phyloP scores from a whole-genome alignment of 2,113 vertebrate genomes.

The Pachycephala philippinensis region DNA sequence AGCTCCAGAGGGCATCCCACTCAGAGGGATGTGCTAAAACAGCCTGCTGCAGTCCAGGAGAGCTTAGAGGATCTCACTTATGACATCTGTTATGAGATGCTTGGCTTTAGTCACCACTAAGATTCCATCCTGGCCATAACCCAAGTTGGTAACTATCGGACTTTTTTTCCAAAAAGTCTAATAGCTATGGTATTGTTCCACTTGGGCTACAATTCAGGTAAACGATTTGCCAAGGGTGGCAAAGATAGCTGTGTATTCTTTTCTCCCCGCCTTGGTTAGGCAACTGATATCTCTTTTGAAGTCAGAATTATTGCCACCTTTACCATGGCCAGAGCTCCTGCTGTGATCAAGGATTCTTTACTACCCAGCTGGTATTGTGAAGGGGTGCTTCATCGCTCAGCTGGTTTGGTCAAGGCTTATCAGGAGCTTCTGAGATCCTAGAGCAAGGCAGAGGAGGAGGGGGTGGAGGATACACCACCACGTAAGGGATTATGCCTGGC shows the following conservation, averaged over 20 bases:
- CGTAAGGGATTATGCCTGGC: accelerated
- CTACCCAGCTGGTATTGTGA: neutral
- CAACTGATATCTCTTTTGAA: neutral
- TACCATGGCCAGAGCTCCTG: neutral
- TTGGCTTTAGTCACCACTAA: neutral
- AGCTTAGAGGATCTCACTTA: neutral
- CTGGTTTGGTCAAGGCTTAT: neutral
- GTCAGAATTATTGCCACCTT: neutral
- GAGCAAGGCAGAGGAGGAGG: neutral
- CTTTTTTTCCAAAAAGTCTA: neutral
- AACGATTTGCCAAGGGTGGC: neutral
- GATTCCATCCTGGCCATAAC: neutral
- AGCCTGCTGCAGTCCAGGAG: neutral
- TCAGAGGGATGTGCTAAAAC: neutral
- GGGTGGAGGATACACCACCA: neutral
- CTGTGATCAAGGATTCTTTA: neutral
- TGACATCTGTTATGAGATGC: neutral
- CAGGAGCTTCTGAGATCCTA: neutral
- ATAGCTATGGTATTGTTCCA: neutral
- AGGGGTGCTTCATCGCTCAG: accelerated
- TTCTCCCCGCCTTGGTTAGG: neutral
- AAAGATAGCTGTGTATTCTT: neutral
- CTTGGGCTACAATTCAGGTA: neutral
- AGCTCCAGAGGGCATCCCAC: neutral
- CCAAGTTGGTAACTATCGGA: neutral